Evolutionary conservation across 2,888 invertebrate species (phyloP), one percentile per base, ranked within the genome.

Genomic region (Dusona sp.): DNA sequence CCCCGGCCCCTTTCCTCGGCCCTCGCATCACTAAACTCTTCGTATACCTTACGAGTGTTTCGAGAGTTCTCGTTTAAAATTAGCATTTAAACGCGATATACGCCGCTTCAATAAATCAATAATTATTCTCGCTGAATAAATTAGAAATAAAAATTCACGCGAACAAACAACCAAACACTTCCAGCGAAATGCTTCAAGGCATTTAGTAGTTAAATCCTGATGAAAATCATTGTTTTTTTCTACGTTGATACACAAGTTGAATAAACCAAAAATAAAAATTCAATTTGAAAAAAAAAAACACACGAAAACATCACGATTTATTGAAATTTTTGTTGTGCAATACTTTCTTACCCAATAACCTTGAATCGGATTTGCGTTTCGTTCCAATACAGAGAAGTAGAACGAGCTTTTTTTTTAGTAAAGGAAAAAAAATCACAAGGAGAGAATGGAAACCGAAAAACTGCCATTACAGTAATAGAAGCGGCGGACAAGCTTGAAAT

Each of bases 91-190:
- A 57, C 36, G 22, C 38, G 25, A 57, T 51, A 74, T 57, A 36
- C 22, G 8, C 16, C 16, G 38, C 25, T 29, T 74, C 54, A 74
- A 74, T 29, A 74, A 74, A 57, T 29, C 64, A 45, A 75, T 64
- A 64, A 57, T 70, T 70, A 65, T 22, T 72, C 29, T n/a, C 61
- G n/a, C 22, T n/a, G 29, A 72, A 72, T 29, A 72, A 72, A 72
- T 72, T 48, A 38, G 33, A 29, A 51, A 51, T 33, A 29, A 72
- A 51, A 33, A 29, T 72, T 72, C 72, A 84, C 19, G n/a, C 45
- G 57, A 29, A 78, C 72, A 64, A 79, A 57, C 61, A 61, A 29
- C 29, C 61, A 29, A 61, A 61, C 61, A 29, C 61, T 61, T 29
- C 13, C 16, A 16, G 16, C 11, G 6, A 16, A 11, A 29, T 29